phyloP scores from a whole-genome alignment of 2,888 invertebrate species.

The Drosophila emarginata region DNA sequence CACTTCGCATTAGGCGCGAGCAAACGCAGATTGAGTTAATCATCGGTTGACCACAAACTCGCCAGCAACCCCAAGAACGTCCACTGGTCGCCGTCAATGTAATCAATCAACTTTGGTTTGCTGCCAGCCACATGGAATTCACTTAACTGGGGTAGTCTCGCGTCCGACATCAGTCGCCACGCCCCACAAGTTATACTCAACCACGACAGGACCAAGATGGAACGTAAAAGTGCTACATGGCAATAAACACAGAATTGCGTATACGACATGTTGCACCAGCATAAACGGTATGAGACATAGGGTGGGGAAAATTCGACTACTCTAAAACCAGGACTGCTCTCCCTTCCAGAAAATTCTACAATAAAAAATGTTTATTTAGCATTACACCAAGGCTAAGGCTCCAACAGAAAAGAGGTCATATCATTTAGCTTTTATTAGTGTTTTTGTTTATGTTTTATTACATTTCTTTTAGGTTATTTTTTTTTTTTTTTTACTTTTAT shows the following conservation, averaged over 20 bases:
- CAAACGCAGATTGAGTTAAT: constrained; percentile 65
- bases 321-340: constrained; percentile 43
- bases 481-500: constrained; percentile 48
- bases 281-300: constrained; percentile 28
- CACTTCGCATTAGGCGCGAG: constrained; percentile 49
- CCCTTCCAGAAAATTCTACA: constrained; percentile 46
- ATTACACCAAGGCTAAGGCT: constrained; percentile 22
- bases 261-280: constrained; percentile 64
- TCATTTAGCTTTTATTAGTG: constrained; percentile 65
- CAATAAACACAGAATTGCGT: constrained; percentile 67
- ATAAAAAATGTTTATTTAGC: constrained; percentile 60
- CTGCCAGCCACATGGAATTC: constrained; percentile 39
- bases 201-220: constrained; percentile 25
- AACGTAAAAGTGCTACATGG: constrained; percentile 57
- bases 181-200: constrained; percentile 42
- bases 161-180: constrained; percentile 43
- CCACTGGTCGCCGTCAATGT: constrained; percentile 47
- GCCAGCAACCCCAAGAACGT: neutral
- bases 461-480: constrained; percentile 30
- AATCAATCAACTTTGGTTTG: constrained; percentile 61
- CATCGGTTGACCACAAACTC: constrained; percentile 53
- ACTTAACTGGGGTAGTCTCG: constrained; percentile 26
- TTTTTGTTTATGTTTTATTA: constrained; percentile 65
- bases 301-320: constrained; percentile 29
- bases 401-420: constrained; percentile 56